Evolutionary conservation across 2,888 invertebrate species (phyloP), one percentile per base, ranked within the genome.

Genomic region (Ephialtes manifestator): DNA sequence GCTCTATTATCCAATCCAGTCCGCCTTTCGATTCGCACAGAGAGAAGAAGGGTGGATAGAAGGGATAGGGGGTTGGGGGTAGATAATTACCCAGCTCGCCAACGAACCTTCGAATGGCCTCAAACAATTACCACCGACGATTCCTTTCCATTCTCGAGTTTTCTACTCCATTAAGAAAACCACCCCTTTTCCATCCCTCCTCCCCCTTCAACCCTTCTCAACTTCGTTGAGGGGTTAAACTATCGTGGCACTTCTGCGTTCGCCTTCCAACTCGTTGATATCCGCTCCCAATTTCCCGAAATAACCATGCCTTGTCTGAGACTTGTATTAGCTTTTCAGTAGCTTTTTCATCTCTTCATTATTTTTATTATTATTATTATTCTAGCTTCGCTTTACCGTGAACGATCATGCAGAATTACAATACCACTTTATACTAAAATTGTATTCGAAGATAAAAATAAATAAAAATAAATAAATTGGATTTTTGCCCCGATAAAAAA

Each of bases 61-160:
- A 63, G 35, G 55, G 72, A 31, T 31, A 51, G 77, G 68, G 70
- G 72, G 24, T 24, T 28, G 31, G 46, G 46, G 58, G 81, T 82
- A 88, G 88, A 90, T 90, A 91, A 91, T 92, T 91, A 91, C 87
- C 88, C 80, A 83, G 78, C 85, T 86, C 87, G 60, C 84, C 68
- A 24, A 71, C 79, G 82, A 84, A 86, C 76, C 81, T 88, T 89
- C 88, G 86, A 90, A 87, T 90, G 88, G 87, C 87, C 84, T 87
- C 87, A 91, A 90, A 92, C 91, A 90, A 90, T 91, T 90, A 90
- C 88, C 88, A 85, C 80, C 86, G 84, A 83, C 89, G 87, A 90
- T 90, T 90, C 89, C 89, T 89, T 90, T 89, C 90, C 88, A 90
- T 91, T 87, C 87, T 87, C 87, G 86, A 89, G 88, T 89, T 89